A percentile compares a stretch with the other conserved stretches of the same genome.
Evolutionary conservation across 2,888 invertebrate species (phyloP).

Genomic region (Callyntrura sp.): DNA sequence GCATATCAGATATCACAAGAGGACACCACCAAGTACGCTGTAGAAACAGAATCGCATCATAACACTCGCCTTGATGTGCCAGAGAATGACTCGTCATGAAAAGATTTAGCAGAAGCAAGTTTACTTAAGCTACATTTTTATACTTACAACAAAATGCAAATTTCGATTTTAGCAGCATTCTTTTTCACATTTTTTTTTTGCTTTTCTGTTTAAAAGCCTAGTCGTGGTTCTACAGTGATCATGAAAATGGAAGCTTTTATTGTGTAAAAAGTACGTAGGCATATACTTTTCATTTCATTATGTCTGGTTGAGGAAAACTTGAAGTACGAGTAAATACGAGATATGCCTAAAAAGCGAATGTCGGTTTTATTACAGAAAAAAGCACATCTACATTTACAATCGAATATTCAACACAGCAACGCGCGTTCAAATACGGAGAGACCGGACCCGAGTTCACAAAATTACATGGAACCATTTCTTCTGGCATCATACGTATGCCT

Average conservation of each 20-base stretch:
- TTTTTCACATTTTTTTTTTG: not conserved
- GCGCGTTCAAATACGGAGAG: too few species aligned
- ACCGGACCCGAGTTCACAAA: too few species aligned
- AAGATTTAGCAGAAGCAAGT: constrained; percentile 50
- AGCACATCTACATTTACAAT: not conserved
- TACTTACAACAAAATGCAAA: constrained; percentile 7
- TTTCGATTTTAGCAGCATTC: constrained; percentile 15
- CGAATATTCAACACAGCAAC: too few species aligned
- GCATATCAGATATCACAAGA: constrained; percentile 64
- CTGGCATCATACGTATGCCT: too few species aligned
- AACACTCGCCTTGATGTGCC: not conserved
- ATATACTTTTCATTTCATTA: constrained; percentile 65
- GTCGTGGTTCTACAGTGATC: not conserved
- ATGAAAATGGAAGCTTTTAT: not conserved
- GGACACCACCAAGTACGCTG: not conserved
- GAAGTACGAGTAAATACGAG: constrained; percentile 12
- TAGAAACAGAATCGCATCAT: too few species aligned
- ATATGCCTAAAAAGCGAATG: constrained; percentile 11
- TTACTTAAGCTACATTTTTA: constrained; percentile 11
- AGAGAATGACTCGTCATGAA: too few species aligned
- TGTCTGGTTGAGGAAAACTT: constrained; percentile 28
- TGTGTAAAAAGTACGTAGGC: not conserved
- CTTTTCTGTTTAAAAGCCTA: not conserved
- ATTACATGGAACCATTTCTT: too few species aligned
- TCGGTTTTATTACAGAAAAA: constrained; percentile 23